Conservation (phyloP, 2,888 invertebrate species). For the Eupithecia subumbrata region DNA sequence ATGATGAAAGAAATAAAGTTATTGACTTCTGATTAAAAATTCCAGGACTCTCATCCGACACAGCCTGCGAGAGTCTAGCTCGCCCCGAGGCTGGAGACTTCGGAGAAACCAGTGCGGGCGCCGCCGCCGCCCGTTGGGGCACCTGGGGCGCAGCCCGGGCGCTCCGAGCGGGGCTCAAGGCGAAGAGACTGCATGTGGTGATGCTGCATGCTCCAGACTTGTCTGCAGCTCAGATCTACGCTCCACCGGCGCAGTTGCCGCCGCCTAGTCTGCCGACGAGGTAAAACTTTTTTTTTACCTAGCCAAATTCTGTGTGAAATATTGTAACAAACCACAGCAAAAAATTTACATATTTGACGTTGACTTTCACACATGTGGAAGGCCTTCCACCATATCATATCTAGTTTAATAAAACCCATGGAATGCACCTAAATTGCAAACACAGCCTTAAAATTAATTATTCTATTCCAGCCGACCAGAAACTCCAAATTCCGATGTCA, state of each 20-base stretch:
- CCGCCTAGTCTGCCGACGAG: constrained; percentile 75
- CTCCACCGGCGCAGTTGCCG: constrained; percentile 82
- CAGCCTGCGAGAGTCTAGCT: constrained; percentile 72
- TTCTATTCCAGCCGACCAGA: constrained; percentile 71
- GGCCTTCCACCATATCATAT: background rate
- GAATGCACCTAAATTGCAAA: background rate
- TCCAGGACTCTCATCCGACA: constrained; percentile 77
- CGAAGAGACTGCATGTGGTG: constrained; percentile 89
- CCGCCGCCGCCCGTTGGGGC: constrained; percentile 87
- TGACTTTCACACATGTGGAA: too few species aligned
- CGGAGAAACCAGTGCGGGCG: constrained; percentile 69
- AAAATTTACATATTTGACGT: too few species aligned
- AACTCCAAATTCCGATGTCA: constrained; percentile 76
- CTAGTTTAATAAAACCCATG: background rate
- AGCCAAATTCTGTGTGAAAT: too few species aligned
- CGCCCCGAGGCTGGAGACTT: constrained; percentile 60
- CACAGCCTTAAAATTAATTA: too few species aligned
- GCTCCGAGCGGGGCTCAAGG: constrained; percentile 87
- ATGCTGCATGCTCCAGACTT: constrained; percentile 89
- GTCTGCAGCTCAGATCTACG: constrained; percentile 86
- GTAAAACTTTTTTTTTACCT: constrained; percentile 49
- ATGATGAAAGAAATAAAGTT: too few species aligned
- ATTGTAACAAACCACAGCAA: too few species aligned
- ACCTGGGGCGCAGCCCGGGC: constrained; percentile 92
- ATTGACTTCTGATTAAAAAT: too few species aligned